Percentiles rank a stretch among this genome's conserved stretches.
These are phyloP conservation scores for Aegypius monachus DNA, from an alignment of 2,113 vertebrate species.

Conservation along the genomic window DNA sequence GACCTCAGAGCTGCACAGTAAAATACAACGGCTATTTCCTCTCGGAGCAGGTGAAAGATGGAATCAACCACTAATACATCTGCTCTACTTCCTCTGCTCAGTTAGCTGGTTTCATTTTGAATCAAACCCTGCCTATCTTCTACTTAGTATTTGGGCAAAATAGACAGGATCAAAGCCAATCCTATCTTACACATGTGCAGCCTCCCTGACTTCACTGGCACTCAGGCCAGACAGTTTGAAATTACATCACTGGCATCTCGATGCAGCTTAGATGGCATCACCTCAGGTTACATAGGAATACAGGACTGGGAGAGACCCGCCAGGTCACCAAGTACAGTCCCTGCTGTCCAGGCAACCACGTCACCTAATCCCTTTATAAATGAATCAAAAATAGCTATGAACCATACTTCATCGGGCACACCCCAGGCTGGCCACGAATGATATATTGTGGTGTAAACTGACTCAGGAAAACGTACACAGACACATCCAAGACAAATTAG, in stretches of 20 bases:
- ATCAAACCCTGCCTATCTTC: not conserved
- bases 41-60: not conserved
- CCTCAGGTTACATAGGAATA: conserved; percentile 34
- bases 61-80: not conserved
- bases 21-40: not conserved
- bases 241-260: conserved; percentile 55
- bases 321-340: not conserved
- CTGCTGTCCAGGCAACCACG: not conserved
- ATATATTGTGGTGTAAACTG: not conserved
- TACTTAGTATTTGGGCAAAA: not conserved
- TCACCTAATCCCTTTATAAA: not conserved
- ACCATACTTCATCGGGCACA: not conserved
- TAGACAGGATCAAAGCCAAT: not conserved
- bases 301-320: not conserved
- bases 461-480: not conserved
- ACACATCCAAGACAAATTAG: not conserved
- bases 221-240: conserved; percentile 38
- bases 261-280: not conserved
- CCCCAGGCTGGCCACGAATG: not conserved
- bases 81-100: not conserved
- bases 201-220: not conserved
- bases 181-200: not conserved
- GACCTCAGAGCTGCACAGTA: not conserved
- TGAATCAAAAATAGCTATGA: not conserved
- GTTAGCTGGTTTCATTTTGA: not conserved